These are phyloP conservation scores for Thaleichthys pacificus DNA, from an alignment of 2,797 vertebrate genomes.

Conservation along the genomic window DNA sequence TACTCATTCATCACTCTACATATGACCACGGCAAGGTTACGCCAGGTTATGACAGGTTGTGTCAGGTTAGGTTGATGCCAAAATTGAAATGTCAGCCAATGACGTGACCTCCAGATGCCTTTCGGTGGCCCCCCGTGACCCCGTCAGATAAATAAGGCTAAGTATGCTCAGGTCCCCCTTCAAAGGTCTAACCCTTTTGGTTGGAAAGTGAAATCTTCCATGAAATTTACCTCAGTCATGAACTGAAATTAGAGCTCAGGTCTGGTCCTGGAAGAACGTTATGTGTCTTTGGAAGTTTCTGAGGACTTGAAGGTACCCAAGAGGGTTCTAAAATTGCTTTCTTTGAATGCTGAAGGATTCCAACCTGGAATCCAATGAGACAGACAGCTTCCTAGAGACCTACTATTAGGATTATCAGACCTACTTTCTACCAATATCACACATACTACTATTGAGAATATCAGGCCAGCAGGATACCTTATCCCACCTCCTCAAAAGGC, in stretches of 20 bases:
- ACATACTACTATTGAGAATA: too few species aligned
- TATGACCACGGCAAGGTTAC: slow-evolving; percentile 59
- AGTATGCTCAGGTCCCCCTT: not conserved
- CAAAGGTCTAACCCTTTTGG: not conserved
- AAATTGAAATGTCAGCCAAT: not conserved
- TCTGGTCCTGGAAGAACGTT: not conserved
- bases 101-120: not conserved
- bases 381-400: not conserved
- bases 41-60: slow-evolving; percentile 29
- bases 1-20: slow-evolving; percentile 75
- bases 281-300: not conserved
- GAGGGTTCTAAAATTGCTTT: not conserved
- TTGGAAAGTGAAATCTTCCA: not conserved
- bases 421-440: not conserved
- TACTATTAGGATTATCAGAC: not conserved
- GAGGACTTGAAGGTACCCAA: not conserved
- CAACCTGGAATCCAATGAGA: not conserved
- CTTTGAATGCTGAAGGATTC: not conserved
- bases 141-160: not conserved
- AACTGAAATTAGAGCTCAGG: not conserved
- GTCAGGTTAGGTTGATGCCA: not conserved
- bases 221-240: not conserved
- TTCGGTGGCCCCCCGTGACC: not conserved
- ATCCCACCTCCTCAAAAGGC: too few species aligned
- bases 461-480: too few species aligned